Conservation (phyloP, 2,888 invertebrate species). For the Leptopilina syphax region DNA sequence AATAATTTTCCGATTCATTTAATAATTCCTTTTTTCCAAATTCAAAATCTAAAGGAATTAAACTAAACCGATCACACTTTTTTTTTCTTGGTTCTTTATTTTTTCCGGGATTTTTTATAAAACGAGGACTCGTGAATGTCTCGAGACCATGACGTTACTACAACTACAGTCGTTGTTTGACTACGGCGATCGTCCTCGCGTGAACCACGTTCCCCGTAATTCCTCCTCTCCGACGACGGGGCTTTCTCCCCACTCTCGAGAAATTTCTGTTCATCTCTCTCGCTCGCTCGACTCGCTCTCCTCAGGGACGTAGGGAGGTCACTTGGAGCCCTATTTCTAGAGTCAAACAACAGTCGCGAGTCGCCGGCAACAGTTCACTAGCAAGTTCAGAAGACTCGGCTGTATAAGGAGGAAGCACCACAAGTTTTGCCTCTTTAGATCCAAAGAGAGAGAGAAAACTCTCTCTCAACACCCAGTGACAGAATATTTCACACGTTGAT, state of each 20-base stretch:
- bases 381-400: too few relatives aligned
- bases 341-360: not conserved
- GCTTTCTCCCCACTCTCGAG: slow-evolving; percentile 1
- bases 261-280: not conserved
- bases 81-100: slow-evolving; percentile 25
- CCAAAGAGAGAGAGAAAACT: not conserved
- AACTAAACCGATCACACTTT: not conserved
- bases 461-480: slow-evolving; percentile 9
- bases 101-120: not conserved
- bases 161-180: slow-evolving; percentile 65
- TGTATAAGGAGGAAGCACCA: slow-evolving; percentile 3
- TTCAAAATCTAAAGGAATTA: not conserved
- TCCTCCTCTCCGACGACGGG: slow-evolving; percentile 26
- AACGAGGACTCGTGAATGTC: slow-evolving; percentile 19
- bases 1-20: not conserved
- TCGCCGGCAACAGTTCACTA: too few relatives aligned
- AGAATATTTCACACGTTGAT: slow-evolving; percentile 32
- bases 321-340: slow-evolving; percentile 31
- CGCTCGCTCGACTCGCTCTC: not conserved
- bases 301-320: slow-evolving; percentile 37
- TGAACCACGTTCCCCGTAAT: slow-evolving; percentile 66
- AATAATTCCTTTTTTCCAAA: too few relatives aligned
- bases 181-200: slow-evolving; percentile 70
- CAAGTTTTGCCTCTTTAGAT: slow-evolving; percentile 15
- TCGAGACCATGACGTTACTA: slow-evolving; percentile 46